phyloP scores from a whole-genome alignment of 2,797 vertebrate species.

The Gastrophryne carolinensis region DNA sequence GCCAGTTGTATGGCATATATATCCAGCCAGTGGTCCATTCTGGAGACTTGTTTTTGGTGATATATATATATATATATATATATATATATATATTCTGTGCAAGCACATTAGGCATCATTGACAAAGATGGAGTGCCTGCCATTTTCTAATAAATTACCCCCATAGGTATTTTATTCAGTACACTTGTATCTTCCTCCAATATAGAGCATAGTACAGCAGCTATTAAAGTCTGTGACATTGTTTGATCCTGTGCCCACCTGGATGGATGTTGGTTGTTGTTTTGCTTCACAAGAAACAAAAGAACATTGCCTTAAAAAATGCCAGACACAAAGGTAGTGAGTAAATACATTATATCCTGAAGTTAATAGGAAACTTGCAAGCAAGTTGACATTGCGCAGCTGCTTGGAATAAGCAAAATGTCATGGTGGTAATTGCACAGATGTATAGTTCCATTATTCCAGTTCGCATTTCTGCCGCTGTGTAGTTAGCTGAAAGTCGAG shows the following conservation, averaged over 20 bases:
- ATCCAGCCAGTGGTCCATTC: too few species aligned
- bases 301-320: conserved; percentile 15
- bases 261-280: conserved; percentile 11
- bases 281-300: conserved; percentile 16
- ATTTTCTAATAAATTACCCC: too few species aligned
- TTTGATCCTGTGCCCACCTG: background rate
- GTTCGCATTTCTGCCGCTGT: conserved; percentile 24
- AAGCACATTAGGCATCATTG: too few species aligned
- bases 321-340: conserved; percentile 26
- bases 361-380: conserved; percentile 41
- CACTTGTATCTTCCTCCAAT: too few species aligned
- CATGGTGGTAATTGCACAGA: conserved; percentile 41
- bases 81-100: too few species aligned
- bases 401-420: conserved; percentile 46
- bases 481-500: conserved; percentile 26
- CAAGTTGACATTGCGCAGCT: conserved; percentile 36
- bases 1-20: too few species aligned
- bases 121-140: too few species aligned
- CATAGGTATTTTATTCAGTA: too few species aligned
- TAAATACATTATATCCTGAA: conserved; percentile 26
- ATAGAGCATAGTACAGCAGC: too few species aligned
- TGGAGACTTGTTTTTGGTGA: too few species aligned
- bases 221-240: conserved; percentile 3
- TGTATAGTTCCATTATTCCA: conserved; percentile 44
- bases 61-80: too few species aligned